Percentiles rank a stretch among this genome's conserved stretches.
Conservation (phyloP, 1,140 invertebrate genomes). For the Watersipora subatra region DNA sequence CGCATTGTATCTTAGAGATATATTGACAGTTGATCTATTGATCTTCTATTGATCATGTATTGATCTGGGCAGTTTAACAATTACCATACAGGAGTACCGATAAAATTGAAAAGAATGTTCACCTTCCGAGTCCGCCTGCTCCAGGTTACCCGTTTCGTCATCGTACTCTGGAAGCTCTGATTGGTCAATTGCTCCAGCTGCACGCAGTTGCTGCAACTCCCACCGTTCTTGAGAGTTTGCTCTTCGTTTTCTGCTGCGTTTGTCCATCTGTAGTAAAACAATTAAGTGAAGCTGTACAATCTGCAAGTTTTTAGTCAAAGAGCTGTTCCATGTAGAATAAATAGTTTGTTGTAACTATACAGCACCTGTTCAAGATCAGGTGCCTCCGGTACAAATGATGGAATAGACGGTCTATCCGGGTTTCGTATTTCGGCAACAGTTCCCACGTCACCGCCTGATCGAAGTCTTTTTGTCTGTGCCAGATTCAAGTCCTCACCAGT, state of each 20-base stretch:
- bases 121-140: constrained; percentile 48
- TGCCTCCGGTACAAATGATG: constrained; percentile 19
- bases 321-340: too few species aligned
- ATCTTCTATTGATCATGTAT: too few species aligned
- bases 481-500: constrained; percentile 90
- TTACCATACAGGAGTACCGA: too few species aligned
- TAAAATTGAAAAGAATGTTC: too few species aligned
- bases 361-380: constrained; percentile 9
- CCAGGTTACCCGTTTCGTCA: constrained; percentile 38
- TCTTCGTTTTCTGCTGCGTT: constrained; percentile 47
- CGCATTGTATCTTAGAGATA: too few species aligned
- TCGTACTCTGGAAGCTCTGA: constrained; percentile 45
- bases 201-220: constrained; percentile 63
- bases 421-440: constrained; percentile 24
- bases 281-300: too few species aligned
- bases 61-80: too few species aligned
- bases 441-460: constrained; percentile 18
- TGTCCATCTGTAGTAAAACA: constrained; percentile 25
- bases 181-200: constrained; percentile 51
- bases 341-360: too few species aligned
- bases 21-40: too few species aligned
- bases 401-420: constrained; percentile 38
- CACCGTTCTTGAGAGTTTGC: constrained; percentile 85
- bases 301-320: too few species aligned
- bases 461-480: constrained; percentile 15